phyloP scores from a whole-genome alignment of 2,113 vertebrate species.

The Columbina picui region DNA sequence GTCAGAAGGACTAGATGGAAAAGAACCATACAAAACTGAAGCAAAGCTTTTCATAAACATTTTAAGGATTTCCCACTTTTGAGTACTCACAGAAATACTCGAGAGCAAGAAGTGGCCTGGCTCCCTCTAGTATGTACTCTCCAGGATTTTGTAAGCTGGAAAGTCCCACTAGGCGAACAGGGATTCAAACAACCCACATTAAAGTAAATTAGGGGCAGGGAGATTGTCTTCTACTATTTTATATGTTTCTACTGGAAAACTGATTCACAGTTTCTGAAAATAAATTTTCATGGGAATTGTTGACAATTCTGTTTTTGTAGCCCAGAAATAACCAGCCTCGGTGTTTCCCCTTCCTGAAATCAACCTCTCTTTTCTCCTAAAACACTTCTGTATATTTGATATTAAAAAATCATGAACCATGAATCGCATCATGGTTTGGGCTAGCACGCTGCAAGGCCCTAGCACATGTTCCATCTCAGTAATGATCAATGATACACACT shows the following conservation, averaged over 20 bases:
- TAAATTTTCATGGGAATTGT: neutral
- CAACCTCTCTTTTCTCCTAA: neutral
- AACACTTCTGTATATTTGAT: neutral
- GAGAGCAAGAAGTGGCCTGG: neutral
- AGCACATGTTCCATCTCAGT: neutral
- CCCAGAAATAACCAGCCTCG: neutral
- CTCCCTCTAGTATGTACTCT: neutral
- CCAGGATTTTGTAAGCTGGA: neutral
- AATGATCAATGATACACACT: neutral
- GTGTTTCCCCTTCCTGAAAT: neutral
- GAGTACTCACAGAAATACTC: neutral
- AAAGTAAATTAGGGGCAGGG: neutral
- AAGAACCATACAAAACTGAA: neutral
- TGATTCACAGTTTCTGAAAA: neutral
- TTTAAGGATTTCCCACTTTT: neutral
- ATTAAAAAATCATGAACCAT: neutral
- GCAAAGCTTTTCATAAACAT: neutral
- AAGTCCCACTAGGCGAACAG: neutral
- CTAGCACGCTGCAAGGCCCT: neutral
- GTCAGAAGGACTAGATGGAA: neutral
- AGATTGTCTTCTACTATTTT: neutral
- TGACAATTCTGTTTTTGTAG: neutral
- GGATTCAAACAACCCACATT: neutral
- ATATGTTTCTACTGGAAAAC: neutral
- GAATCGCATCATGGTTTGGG: neutral